phyloP scores from a whole-genome alignment of 2,888 invertebrate genomes.

The Monochamus alternatus region DNA sequence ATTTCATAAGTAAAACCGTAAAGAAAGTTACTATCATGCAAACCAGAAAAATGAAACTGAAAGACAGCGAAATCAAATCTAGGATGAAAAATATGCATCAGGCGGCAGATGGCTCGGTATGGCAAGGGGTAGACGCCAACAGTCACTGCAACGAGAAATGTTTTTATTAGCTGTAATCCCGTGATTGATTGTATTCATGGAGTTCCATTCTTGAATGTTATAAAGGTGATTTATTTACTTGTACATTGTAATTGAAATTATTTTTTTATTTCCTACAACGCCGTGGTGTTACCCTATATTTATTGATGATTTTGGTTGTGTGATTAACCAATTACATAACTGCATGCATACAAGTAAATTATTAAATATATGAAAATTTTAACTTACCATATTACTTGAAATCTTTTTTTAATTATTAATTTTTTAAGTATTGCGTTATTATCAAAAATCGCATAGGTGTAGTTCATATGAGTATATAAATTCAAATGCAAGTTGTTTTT shows the following conservation, averaged over 20 bases:
- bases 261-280: constrained; percentile 1
- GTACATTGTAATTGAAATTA: constrained; percentile 22
- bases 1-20: constrained; percentile 25
- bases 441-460: too few relatives aligned
- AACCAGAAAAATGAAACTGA: constrained; percentile 55
- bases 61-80: constrained; percentile 64
- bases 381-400: too few relatives aligned
- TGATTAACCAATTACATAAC: neutral
- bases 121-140: constrained; percentile 67
- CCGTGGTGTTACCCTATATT: neutral
- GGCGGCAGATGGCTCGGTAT: constrained; percentile 63
- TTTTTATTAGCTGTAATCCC: constrained; percentile 72
- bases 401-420: too few relatives aligned
- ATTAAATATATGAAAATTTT: too few relatives aligned
- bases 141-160: constrained; percentile 69
- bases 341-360: too few relatives aligned
- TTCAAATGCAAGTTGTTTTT: too few relatives aligned
- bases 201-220: constrained; percentile 48
- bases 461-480: too few relatives aligned
- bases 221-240: constrained; percentile 48
- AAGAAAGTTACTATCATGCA: constrained; percentile 30
- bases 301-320: neutral
- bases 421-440: too few relatives aligned
- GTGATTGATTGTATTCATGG: constrained; percentile 71
- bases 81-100: constrained; percentile 70